Evolutionary conservation across 2,113 vertebrate genomes (phyloP).

Genomic region (Notarius quadriscutis): DNA sequence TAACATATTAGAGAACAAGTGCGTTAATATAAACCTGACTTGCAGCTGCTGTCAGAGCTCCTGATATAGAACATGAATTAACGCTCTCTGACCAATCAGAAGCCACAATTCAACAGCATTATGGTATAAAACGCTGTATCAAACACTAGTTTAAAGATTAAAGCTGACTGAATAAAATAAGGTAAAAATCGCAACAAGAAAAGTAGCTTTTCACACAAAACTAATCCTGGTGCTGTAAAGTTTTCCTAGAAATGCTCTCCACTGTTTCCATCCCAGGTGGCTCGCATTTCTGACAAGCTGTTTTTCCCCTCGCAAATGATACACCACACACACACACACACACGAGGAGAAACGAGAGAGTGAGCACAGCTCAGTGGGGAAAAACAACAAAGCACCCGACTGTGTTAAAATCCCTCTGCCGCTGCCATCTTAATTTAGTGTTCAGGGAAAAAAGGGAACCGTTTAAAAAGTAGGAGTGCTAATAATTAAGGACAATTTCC

Average conservation of each 20-base stretch:
- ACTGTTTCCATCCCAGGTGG: constrained; percentile 42
- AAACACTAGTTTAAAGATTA: neutral
- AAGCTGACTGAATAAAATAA: neutral
- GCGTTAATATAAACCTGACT: too few species aligned
- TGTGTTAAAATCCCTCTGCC: constrained; percentile 15
- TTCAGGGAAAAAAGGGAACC: neutral
- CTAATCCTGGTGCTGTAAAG: neutral
- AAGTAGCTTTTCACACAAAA: neutral
- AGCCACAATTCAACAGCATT: neutral
- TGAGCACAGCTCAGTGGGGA: constrained; percentile 1
- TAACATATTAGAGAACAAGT: too few species aligned
- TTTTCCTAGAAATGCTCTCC: constrained; percentile 20
- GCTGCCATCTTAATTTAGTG: constrained; percentile 1
- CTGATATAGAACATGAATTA: neutral
- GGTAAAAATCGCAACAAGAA: neutral
- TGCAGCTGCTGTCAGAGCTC: neutral
- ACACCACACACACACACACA: constrained; percentile 4
- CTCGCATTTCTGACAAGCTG: constrained; percentile 46
- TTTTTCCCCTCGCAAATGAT: constrained; percentile 39
- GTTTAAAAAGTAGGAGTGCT: neutral
- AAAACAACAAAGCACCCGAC: constrained; percentile 23
- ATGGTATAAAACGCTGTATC: neutral
- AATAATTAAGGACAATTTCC: constrained; percentile 10
- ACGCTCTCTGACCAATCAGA: neutral
- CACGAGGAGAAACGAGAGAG: constrained; percentile 4